Evolutionary conservation across 2,888 invertebrate species (phyloP).

Genomic region (Actias luna): DNA sequence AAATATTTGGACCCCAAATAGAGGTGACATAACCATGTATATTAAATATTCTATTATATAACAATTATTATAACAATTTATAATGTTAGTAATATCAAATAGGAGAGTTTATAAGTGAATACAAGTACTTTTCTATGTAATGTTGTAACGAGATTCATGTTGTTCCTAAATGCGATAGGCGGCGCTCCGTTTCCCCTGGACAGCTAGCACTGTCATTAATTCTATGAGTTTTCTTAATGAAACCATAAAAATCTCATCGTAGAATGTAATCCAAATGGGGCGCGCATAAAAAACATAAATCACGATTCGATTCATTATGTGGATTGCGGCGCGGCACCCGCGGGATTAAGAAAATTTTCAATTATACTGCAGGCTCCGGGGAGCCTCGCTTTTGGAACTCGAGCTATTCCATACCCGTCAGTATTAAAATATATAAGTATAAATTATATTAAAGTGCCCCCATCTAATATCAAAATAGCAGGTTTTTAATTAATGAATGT

Average conservation of each 20-base stretch:
- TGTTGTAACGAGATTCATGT: background rate
- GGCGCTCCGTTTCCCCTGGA: background rate
- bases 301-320: constrained; percentile 8
- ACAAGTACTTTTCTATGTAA: too few relatives aligned
- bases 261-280: background rate
- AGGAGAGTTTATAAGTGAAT: too few relatives aligned
- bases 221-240: background rate
- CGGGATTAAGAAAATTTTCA: constrained; percentile 65
- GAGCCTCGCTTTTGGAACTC: background rate
- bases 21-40: too few relatives aligned
- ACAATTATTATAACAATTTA: too few relatives aligned
- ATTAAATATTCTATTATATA: too few relatives aligned
- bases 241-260: background rate
- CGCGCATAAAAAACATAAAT: constrained; percentile 9
- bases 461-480: too few relatives aligned
- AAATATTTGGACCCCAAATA: too few relatives aligned
- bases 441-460: too few relatives aligned
- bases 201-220: background rate
- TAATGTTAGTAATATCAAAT: too few relatives aligned
- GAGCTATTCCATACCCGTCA: too few relatives aligned
- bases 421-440: too few relatives aligned
- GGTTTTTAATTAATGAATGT: too few relatives aligned
- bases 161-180: background rate
- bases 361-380: constrained; percentile 39
- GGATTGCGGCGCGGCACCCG: constrained; percentile 29